Evolutionary conservation across 2,113 vertebrate genomes (phyloP), one percentile per base, ranked within the genome.

Genomic region (Albula glossodonta): DNA sequence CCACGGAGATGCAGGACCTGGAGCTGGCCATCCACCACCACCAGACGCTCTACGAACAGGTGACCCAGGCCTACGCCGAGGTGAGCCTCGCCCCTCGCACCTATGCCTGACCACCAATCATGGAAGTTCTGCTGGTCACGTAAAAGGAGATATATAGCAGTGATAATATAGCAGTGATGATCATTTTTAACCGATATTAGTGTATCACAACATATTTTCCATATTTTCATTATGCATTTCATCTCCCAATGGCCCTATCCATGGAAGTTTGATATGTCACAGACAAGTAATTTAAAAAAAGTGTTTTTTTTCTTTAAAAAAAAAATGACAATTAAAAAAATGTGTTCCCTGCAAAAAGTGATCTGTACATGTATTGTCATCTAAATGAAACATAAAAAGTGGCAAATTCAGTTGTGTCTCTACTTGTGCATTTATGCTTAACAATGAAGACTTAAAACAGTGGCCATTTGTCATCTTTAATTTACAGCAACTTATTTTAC

Each of bases 61-160:
- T 99, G 80, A 97, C 97, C 31, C 96, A 98, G 56, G 97, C 96
- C 86, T 99, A 99, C 94, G 97, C 97, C 0, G 98, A 99, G 97
- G 98, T 99, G 93, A 90, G 94, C 85, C 78, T n/a, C 11, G 0
- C 19, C 70, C 53, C 41, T 11, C 77, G 52, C 51, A 4, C 56
- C 31, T 41, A 41, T 25, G 7, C 11, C 12, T 3, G n/a, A 11
- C n/a, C 15, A 12, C 51, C 50, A 74, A 25, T 74, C 60, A 31
- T 22, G 25, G 70, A 74, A n/a, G n/a, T 74, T 74, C 70, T 74
- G 60, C 60, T 19, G 6, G 17, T 66, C 17, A 66, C 17, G 17
- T 22, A 15, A 19, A 4, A 12, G 12, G 12, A 25, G 31, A 31
- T 31, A 56, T 56, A 6, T 56, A 56, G 53, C 53, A 6, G 6